Conservation (phyloP, 2,888 invertebrate species). For the Tromatobia lineatoria region DNA sequence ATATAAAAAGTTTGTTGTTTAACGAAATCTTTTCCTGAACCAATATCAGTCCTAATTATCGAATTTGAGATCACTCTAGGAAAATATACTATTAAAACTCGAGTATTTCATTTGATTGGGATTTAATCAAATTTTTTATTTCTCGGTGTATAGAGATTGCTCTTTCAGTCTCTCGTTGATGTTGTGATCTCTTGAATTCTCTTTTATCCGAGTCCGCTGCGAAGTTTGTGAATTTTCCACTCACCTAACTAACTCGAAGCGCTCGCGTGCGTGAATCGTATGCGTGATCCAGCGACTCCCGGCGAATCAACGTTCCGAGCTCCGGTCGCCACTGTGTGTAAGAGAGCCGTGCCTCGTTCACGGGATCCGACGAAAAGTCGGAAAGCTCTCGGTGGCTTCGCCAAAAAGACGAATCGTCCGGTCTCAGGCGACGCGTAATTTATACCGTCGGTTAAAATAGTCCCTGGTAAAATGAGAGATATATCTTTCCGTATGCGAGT, state of each 20-base stretch:
- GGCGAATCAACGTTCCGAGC: neutral
- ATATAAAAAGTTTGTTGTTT: too few relatives aligned
- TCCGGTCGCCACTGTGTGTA: neutral
- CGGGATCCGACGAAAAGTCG: constrained; percentile 62
- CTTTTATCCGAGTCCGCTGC: neutral
- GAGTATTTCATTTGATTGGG: too few relatives aligned
- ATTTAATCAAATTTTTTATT: too few relatives aligned
- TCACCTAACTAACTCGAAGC: neutral
- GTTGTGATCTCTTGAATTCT: neutral
- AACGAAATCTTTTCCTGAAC: too few relatives aligned
- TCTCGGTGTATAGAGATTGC: neutral
- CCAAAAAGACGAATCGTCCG: constrained; percentile 73
- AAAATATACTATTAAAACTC: too few relatives aligned
- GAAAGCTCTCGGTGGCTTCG: constrained; percentile 62
- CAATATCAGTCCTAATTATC: too few relatives aligned
- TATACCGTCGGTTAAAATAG: constrained; percentile 77
- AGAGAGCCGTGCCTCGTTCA: constrained; percentile 2
- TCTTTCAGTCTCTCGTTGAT: neutral
- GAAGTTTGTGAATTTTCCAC: constrained; percentile 2
- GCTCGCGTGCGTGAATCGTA: constrained; percentile 9
- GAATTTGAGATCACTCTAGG: too few relatives aligned
- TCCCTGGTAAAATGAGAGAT: constrained; percentile 74
- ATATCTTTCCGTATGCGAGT: constrained; percentile 63
- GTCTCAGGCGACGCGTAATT: constrained; percentile 76
- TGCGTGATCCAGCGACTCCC: neutral